Conservation (phyloP, 2,888 invertebrate genomes). For the Acrobasis suavella region DNA sequence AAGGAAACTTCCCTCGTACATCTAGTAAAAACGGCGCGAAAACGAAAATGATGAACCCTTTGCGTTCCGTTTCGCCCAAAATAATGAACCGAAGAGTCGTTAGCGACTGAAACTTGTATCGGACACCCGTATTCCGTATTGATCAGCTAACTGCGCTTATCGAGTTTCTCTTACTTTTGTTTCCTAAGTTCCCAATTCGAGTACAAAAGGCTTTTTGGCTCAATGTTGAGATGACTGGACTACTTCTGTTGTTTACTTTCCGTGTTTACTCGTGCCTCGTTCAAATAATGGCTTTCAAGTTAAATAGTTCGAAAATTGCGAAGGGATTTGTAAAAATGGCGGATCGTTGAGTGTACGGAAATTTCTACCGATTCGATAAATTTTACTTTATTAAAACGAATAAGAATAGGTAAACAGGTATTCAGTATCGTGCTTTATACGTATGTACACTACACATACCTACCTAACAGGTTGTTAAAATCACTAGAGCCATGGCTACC, state of each 20-base stretch:
- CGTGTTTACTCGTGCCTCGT: slow-evolving; percentile 13
- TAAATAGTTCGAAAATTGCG: slow-evolving; percentile 4
- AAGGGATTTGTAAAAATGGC: neutral
- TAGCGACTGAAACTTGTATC: slow-evolving; percentile 58
- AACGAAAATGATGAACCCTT: slow-evolving; percentile 40
- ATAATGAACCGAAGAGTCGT: slow-evolving; percentile 71
- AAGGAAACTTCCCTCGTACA: slow-evolving; percentile 63
- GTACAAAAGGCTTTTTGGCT: slow-evolving; percentile 24
- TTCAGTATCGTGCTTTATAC: no score
- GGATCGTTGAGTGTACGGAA: neutral
- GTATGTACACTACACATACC: no score
- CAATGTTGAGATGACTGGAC: slow-evolving; percentile 21
- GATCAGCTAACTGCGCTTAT: slow-evolving; percentile 33
- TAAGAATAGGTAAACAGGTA: no score
- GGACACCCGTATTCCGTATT: slow-evolving; percentile 40
- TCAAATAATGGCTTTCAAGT: slow-evolving; percentile 17
- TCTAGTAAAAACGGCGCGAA: slow-evolving; percentile 51
- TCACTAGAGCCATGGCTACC: no score
- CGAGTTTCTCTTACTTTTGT: slow-evolving; percentile 31
- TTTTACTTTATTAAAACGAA: no score
- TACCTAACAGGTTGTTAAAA: no score
- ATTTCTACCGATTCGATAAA: neutral
- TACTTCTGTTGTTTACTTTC: slow-evolving; percentile 16
- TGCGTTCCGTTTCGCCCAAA: slow-evolving; percentile 63
- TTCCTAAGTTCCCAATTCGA: slow-evolving; percentile 28